Base-by-base conservation (phyloP, 1,140 invertebrate genomes). In the Zeugodacus cucurbitae region DNA sequence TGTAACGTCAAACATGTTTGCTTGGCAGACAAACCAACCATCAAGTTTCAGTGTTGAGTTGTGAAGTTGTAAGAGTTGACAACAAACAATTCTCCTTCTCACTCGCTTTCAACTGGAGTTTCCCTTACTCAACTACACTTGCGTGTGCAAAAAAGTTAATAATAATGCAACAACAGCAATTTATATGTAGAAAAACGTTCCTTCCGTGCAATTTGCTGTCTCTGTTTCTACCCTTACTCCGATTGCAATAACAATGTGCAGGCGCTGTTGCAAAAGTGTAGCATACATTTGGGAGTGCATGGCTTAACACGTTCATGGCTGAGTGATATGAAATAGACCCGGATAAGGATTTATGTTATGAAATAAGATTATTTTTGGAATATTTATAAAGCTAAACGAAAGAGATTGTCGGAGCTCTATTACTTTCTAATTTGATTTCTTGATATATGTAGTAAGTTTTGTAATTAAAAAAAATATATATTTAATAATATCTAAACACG, bases 1-100 rank as follows among this genome's bases (percentile, higher is more conserved):
- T 48, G 74, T 82, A 82, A 82, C 74, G 10, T 82, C 74, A 48
- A 48, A 82, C 74, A 48, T 82, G 74, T 82, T 82, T 26, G 74
- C 32, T 37, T 64, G 26, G 7, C 62, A 59, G 6, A 67, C 64
- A 67, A 37, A 64, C n/a, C n/a, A n/a, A n/a, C n/a, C n/a, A n/a
- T n/a, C n/a, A n/a, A 74, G 20, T 74, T n/a, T 17, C 14, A 67
- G n/a, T 32, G 11, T 37, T 4, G 34, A 6, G 1, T 2, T 41
- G 34, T 74, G 8, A 34, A 37, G 22, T 67, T 22, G 67, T 32
- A 74, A 37, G 67, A 37, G 20, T 82, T 82, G 74, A 20, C 34
- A 44, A 59, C 48, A 86, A 86, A 59, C 48, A 62, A 87, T 37
- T 62, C 14, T 48, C 85, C 58, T 82, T 82, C 74, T 82, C 74